Conservation (phyloP, 2,797 vertebrate genomes). For the Syngnathus acus region DNA sequence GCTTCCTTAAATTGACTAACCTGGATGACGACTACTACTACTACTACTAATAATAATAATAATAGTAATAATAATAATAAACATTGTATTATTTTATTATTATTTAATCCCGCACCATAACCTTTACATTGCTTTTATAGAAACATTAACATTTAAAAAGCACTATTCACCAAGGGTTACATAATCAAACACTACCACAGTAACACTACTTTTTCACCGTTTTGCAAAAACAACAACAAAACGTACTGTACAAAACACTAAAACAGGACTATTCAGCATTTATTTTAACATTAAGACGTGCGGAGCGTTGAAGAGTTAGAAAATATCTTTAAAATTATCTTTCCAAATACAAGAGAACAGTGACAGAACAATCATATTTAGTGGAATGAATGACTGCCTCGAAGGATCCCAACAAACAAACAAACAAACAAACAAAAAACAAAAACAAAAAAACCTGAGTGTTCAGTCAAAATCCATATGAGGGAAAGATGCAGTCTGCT, state of each 20-base stretch:
- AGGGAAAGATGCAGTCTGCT: constrained; percentile 47
- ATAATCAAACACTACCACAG: too few species aligned
- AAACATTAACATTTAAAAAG: not conserved
- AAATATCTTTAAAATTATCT: constrained; percentile 28
- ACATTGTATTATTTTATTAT: not conserved
- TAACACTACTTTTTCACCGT: too few species aligned
- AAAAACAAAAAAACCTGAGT: constrained; percentile 52
- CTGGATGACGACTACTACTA: not conserved
- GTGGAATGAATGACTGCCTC: constrained; percentile 21
- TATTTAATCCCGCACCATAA: not conserved
- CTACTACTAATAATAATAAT: not conserved
- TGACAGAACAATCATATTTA: constrained; percentile 27
- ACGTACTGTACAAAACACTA: too few species aligned
- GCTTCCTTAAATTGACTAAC: constrained; percentile 23
- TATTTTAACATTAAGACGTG: too few species aligned
- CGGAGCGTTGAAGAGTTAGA: too few species aligned
- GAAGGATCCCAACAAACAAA: constrained; percentile 42
- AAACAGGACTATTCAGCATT: too few species aligned
- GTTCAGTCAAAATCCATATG: constrained; percentile 66
- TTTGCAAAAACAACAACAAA: too few species aligned
- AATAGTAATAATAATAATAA: too few species aligned
- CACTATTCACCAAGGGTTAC: not conserved
- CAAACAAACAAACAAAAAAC: too few species aligned
- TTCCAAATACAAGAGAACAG: constrained; percentile 24
- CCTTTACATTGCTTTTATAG: not conserved